These are phyloP conservation scores for Vanessa tameamea DNA, from an alignment of 1,140 invertebrate genomes.

Conservation along the genomic window DNA sequence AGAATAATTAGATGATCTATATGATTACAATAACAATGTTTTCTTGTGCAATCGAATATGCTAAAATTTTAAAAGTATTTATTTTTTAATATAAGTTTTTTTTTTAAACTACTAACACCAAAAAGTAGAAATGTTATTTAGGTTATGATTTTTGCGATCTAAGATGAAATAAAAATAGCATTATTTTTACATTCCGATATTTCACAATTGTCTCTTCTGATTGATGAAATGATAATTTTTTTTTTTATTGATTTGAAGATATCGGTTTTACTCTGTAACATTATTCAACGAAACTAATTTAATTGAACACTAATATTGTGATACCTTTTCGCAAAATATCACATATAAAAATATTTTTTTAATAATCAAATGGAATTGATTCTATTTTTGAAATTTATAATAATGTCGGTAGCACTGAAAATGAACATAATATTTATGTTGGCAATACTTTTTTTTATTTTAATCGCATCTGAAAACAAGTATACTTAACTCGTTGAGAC, in stretches of 20 bases:
- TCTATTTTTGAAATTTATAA: constrained; percentile 1
- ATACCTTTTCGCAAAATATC: too few species aligned
- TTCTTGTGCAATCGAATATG: constrained; percentile 64
- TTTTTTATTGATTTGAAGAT: neutral
- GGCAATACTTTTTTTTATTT: constrained; percentile 23
- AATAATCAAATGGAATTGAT: neutral
- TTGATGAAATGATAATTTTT: constrained; percentile 9
- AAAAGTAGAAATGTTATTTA: constrained; percentile 71
- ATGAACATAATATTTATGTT: constrained; percentile 11
- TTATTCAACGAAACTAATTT: too few species aligned
- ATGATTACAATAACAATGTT: constrained; percentile 47
- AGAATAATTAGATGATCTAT: constrained; percentile 42
- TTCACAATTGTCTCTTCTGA: constrained; percentile 18
- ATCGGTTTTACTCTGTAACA: neutral
- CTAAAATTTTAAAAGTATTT: constrained; percentile 68
- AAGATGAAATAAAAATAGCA: constrained; percentile 33
- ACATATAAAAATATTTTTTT: neutral
- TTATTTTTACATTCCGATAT: constrained; percentile 47
- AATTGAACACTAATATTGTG: too few species aligned
- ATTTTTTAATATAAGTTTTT: constrained; percentile 65
- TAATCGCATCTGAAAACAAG: constrained; percentile 37
- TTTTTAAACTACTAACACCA: constrained; percentile 76
- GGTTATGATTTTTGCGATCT: constrained; percentile 45
- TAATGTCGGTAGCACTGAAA: neutral
- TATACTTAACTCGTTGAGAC: constrained; percentile 71